phyloP scores from a whole-genome alignment of 2,888 invertebrate genomes.

The Torymus texanus region DNA sequence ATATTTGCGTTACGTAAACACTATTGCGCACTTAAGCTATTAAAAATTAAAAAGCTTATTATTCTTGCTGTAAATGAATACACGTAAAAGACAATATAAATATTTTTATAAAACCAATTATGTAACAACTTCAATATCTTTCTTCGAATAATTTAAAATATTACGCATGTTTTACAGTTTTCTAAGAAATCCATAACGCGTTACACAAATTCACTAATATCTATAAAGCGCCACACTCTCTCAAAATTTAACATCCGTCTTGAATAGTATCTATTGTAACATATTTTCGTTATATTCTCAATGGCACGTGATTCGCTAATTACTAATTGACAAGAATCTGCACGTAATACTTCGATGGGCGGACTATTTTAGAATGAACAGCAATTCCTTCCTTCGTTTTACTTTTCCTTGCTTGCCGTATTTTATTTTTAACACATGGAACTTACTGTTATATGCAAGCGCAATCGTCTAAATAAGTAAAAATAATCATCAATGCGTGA shows the following conservation, averaged over 20 bases:
- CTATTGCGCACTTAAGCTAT: too few relatives aligned
- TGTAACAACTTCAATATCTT: not conserved
- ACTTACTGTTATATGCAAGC: too few relatives aligned
- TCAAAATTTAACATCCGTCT: not conserved
- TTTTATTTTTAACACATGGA: not conserved
- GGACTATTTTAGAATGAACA: slow-evolving; percentile 51
- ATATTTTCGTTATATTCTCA: slow-evolving; percentile 15
- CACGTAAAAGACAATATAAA: too few relatives aligned
- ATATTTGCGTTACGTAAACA: too few relatives aligned
- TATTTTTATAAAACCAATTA: too few relatives aligned
- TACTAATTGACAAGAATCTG: slow-evolving; percentile 51
- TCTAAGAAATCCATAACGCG: slow-evolving; percentile 1
- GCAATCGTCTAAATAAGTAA: too few relatives aligned
- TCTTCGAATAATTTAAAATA: not conserved
- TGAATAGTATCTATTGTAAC: slow-evolving; percentile 7
- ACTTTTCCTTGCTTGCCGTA: not conserved
- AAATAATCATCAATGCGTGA: too few relatives aligned
- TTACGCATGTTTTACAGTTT: not conserved
- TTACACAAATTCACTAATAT: slow-evolving; percentile 9
- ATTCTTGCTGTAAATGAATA: too few relatives aligned
- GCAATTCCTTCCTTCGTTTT: slow-evolving; percentile 6
- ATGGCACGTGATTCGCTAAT: slow-evolving; percentile 42
- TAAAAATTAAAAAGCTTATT: too few relatives aligned
- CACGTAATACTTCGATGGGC: slow-evolving; percentile 37
- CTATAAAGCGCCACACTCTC: slow-evolving; percentile 2